Evolutionary conservation across 2,888 invertebrate genomes (phyloP), one percentile per base, ranked within the genome.

Genomic region (Heliconius ismenius): DNA sequence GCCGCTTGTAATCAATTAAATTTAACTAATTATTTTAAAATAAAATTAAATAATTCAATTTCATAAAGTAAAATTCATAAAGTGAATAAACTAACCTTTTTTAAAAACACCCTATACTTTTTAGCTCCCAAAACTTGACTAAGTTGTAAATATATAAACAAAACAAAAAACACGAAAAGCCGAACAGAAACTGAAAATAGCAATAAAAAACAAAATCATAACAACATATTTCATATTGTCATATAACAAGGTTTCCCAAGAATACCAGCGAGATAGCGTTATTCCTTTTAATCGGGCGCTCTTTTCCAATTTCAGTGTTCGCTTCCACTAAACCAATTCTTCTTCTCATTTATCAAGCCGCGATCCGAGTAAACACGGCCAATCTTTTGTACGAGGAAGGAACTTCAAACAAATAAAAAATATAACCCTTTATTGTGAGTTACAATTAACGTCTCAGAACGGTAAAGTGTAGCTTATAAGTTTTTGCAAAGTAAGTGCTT

Each of bases 301-400:
- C 78, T 79, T 78, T 77, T 81, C 76, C 81, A 78, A 79, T 81
- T 79, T 78, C 77, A 79, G 77, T 73, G 75, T 75, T 67, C 76
- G 76, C 75, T 39, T 65, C 75, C 73, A 76, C 79, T 77, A 79
- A 81, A 81, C 80, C 82, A 82, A 83, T 83, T 81, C 78, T 74
- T 76, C 77, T 65, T 76, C 78, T 81, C 83, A 81, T 82, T 83
- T 81, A 82, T 83, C 83, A 83, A 82, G 79, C 74, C 74, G 32
- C 68, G 68, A 69, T 49, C 74, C 73, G 76, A 76, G 79, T 74
- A 79, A 79, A 77, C 74, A 79, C 78, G 76, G 75, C 76, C 74
- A 74, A 78, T 78, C 78, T 69, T 78, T 78, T 79, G 76, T 77
- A 75, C 74, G 54, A 70, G 73, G n/a, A 76, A 76, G 62, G 43